Evolutionary conservation across 2,888 invertebrate species (phyloP).

Genomic region (Metellina segmentata): DNA sequence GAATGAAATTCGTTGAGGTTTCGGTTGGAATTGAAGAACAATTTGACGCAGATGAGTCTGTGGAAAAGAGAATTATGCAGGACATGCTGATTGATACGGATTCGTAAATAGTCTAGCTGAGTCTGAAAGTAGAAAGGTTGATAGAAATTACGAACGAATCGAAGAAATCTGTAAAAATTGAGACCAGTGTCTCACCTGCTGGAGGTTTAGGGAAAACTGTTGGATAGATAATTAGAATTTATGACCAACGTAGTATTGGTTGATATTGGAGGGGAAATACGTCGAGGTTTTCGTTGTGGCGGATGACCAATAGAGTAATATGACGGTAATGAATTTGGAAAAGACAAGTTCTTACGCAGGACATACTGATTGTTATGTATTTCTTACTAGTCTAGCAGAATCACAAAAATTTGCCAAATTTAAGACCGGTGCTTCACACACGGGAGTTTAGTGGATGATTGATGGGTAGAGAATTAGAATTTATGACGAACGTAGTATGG

Average conservation of each 20-base stretch:
- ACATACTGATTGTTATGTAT: too few species aligned
- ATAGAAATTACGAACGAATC: not conserved
- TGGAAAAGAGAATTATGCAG: not conserved
- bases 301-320: too few species aligned
- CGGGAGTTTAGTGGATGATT: too few species aligned
- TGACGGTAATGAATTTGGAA: too few species aligned
- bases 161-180: slow-evolving; percentile 39
- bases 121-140: not conserved
- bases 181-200: slow-evolving; percentile 2
- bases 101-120: not conserved
- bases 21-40: not conserved
- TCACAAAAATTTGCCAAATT: too few species aligned
- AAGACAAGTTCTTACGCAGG: too few species aligned
- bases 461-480: too few species aligned
- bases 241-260: slow-evolving; percentile 4
- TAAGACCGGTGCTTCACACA: too few species aligned
- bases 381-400: too few species aligned
- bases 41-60: not conserved
- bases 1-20: not conserved
- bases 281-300: not conserved
- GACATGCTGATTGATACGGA: not conserved
- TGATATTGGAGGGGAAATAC: not conserved
- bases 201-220: not conserved
- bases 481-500: too few species aligned
- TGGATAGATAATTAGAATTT: slow-evolving; percentile 4